Evolutionary conservation across 2,113 vertebrate species (phyloP).

Genomic region (Mastomys natalensis): DNA sequence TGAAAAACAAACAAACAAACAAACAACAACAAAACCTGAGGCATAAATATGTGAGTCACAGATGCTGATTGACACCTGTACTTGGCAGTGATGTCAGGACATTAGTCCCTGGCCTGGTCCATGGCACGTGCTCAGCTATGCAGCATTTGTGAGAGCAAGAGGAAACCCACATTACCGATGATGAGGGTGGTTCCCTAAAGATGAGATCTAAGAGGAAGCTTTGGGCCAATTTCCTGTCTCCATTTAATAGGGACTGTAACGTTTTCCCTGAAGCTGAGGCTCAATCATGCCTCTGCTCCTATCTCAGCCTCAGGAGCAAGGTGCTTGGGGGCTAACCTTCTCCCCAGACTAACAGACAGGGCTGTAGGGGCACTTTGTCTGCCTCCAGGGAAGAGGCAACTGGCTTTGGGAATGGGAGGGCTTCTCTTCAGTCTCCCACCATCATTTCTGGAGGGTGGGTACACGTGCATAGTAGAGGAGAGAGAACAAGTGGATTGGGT

Average conservation of each 20-base stretch:
- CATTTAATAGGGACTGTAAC: neutral
- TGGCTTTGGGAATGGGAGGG: neutral
- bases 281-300: neutral
- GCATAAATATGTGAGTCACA: neutral
- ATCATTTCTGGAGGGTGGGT: neutral
- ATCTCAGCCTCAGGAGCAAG: rapidly evolving
- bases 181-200: neutral
- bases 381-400: neutral
- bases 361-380: no score
- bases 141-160: neutral
- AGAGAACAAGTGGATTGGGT: neutral
- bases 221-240: neutral
- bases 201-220: neutral
- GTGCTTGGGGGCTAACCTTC: neutral
- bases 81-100: no score
- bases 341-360: neutral
- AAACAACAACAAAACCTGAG: no score
- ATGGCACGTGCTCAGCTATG: neutral
- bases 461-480: rapidly evolving
- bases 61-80: neutral
- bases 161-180: neutral
- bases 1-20: no score
- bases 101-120: neutral
- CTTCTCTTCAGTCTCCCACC: neutral
- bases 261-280: neutral